These are phyloP conservation scores for Phymorhynchus buccinoides DNA, from an alignment of 1,140 invertebrate species.

Conservation along the genomic window DNA sequence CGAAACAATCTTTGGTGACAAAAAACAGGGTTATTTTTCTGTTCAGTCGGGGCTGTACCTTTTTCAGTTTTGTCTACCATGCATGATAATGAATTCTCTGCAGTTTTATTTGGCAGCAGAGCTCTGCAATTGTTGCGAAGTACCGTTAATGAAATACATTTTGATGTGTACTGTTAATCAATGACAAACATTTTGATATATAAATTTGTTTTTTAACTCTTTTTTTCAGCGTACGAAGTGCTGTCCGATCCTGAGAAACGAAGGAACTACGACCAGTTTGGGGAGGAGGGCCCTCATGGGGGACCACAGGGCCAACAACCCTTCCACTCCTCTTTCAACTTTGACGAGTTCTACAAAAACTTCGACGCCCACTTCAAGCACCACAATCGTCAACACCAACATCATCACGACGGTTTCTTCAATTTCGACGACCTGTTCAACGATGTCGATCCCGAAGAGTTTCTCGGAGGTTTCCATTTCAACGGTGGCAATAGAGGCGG, in stretches of 20 bases:
- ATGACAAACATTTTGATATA: background rate
- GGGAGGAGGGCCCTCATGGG: slow-evolving; percentile 69
- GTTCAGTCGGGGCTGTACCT: too few species aligned
- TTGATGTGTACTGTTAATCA: too few species aligned
- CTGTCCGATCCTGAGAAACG: slow-evolving; percentile 93
- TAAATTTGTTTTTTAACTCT: slow-evolving; percentile 8
- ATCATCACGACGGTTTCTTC: slow-evolving; percentile 58
- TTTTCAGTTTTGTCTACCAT: too few species aligned
- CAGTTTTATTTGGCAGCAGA: too few species aligned
- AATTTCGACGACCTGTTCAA: slow-evolving; percentile 67
- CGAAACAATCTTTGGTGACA: too few species aligned
- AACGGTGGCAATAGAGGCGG: slow-evolving; percentile 38
- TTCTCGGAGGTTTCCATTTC: slow-evolving; percentile 44
- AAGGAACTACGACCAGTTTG: slow-evolving; percentile 93
- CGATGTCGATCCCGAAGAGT: slow-evolving; percentile 57
- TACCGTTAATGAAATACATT: too few species aligned
- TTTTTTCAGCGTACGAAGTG: slow-evolving; percentile 89
- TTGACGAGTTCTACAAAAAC: slow-evolving; percentile 68
- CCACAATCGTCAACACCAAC: slow-evolving; percentile 50
- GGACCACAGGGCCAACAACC: slow-evolving; percentile 48
- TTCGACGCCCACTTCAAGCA: slow-evolving; percentile 63
- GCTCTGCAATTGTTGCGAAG: too few species aligned
- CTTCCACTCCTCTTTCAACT: slow-evolving; percentile 60
- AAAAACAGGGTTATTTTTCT: too few species aligned
- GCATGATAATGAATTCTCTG: too few species aligned